Evolutionary conservation across 2,888 invertebrate genomes (phyloP).

Genomic region (Coronaproctus castanopsis): DNA sequence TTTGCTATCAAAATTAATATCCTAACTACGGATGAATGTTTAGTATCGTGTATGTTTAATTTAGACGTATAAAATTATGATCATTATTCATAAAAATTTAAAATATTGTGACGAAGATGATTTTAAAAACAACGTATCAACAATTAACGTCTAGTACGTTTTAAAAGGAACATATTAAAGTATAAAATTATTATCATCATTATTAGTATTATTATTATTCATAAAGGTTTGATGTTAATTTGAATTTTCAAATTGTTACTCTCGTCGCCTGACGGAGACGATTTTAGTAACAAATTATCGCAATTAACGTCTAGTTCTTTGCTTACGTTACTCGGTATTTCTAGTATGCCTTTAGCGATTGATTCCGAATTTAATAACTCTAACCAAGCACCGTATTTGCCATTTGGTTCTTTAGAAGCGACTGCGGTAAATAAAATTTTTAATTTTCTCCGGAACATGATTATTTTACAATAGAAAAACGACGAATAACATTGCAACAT

Average conservation of each 20-base stretch:
- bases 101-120: too few relatives aligned
- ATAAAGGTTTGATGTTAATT: neutral
- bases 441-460: slow-evolving; percentile 1
- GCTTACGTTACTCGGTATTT: slow-evolving; percentile 4
- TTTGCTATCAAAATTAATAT: too few relatives aligned
- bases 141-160: too few relatives aligned
- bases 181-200: too few relatives aligned
- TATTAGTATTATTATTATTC: too few relatives aligned
- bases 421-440: slow-evolving; percentile 6
- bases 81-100: too few relatives aligned
- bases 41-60: too few relatives aligned
- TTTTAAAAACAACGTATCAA: too few relatives aligned
- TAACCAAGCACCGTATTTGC: slow-evolving; percentile 12
- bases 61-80: too few relatives aligned
- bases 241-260: neutral
- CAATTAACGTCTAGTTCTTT: neutral
- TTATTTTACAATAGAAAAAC: slow-evolving; percentile 13
- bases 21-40: too few relatives aligned
- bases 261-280: neutral
- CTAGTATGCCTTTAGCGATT: slow-evolving; percentile 15
- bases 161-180: too few relatives aligned
- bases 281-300: neutral
- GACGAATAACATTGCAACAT: slow-evolving; percentile 14
- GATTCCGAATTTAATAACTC: slow-evolving; percentile 12
- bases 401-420: neutral